Percentiles rank a stretch among this genome's conserved stretches.
Evolutionary conservation across 1,140 invertebrate genomes (phyloP).

Genomic region (Drosophila lini): DNA sequence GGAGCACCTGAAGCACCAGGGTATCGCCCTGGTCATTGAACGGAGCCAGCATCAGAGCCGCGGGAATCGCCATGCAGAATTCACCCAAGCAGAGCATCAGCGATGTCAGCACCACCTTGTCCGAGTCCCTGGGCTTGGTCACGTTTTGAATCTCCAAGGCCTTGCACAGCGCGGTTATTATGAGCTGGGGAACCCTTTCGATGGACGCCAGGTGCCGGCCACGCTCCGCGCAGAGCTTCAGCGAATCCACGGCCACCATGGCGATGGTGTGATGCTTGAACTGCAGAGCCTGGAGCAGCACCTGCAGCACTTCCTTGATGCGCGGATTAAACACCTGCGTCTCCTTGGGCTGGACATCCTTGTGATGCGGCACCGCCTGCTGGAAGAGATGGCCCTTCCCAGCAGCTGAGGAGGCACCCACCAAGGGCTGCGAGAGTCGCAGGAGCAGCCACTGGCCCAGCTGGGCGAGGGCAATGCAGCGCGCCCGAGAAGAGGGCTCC

Average conservation of each 20-base stretch:
- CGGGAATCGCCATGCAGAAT: conserved; percentile 91
- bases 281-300: conserved; percentile 94
- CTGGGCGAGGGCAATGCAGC: conserved; percentile 95
- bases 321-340: conserved; percentile 86
- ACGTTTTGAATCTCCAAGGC: conserved; percentile 83
- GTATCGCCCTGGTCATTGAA: conserved; percentile 85
- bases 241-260: conserved; percentile 78
- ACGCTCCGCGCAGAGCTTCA: conserved; percentile 78
- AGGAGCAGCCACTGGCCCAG: conserved; percentile 94
- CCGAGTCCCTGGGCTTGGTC: conserved; percentile 85
- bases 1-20: conserved; percentile 86
- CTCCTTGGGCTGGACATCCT: conserved; percentile 61
- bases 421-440: conserved; percentile 87
- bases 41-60: conserved; percentile 61
- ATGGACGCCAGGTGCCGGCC: conserved; percentile 74
- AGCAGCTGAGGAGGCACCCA: neutral
- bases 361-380: conserved; percentile 75
- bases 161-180: conserved; percentile 78
- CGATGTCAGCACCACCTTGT: conserved; percentile 91
- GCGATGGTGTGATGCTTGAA: conserved; percentile 84
- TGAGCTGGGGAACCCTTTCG: conserved; percentile 78
- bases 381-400: conserved; percentile 52
- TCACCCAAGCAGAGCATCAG: conserved; percentile 96
- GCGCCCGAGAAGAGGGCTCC: conserved; percentile 94
- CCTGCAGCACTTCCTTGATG: conserved; percentile 92